phyloP scores from a whole-genome alignment of 2,113 vertebrate genomes.

The Eulemur rufifrons region DNA sequence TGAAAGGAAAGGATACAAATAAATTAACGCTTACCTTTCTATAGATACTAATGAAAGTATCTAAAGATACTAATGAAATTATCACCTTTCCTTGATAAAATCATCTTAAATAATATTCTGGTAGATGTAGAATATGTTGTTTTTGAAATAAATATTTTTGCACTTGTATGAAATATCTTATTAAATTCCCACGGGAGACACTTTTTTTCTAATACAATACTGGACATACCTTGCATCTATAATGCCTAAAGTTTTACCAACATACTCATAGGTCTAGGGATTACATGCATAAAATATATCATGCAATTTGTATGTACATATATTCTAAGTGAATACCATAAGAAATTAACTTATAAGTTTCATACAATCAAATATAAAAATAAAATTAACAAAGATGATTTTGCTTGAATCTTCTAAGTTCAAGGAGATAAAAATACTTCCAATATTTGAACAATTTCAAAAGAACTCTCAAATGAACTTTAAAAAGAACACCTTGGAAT shows the following conservation, averaged over 20 bases:
- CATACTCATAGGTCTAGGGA: neutral
- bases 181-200: neutral
- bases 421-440: conserved; percentile 19
- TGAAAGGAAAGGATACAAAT: neutral
- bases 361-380: neutral
- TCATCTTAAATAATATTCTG: neutral
- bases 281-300: neutral
- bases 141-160: neutral
- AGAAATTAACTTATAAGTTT: neutral
- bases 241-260: neutral
- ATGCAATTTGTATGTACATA: neutral
- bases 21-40: neutral
- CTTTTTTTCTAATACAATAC: neutral
- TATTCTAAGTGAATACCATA: neutral
- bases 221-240: neutral
- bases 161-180: neutral
- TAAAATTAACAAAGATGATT: neutral
- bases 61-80: neutral
- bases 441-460: conserved; percentile 8
- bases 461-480: neutral
- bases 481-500: conserved; percentile 40
- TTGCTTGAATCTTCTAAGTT: neutral
- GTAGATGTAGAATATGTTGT: neutral
- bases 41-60: neutral
- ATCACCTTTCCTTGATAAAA: neutral